These are phyloP conservation scores for Apis dorsata DNA, from an alignment of 1,140 invertebrate species.

Conservation along the genomic window DNA sequence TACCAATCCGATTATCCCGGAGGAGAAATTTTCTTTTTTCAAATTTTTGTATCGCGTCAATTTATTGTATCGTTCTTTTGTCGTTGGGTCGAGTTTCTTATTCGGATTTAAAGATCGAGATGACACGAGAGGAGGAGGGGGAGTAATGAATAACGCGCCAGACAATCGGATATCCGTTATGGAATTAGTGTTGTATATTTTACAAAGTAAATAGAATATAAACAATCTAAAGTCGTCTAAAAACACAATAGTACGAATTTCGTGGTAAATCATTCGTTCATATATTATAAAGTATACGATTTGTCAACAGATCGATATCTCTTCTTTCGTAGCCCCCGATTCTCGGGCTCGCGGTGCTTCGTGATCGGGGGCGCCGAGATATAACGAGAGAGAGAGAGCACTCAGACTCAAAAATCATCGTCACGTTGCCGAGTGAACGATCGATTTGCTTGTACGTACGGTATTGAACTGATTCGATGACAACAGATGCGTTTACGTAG, in stretches of 20 bases:
- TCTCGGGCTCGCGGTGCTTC: background rate
- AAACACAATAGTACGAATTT: slow-evolving; percentile 77
- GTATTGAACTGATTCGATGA: slow-evolving; percentile 59
- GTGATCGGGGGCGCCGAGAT: slow-evolving; percentile 47
- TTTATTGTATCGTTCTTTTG: too few species aligned
- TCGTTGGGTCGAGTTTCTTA: too few species aligned
- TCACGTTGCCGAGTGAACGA: slow-evolving; percentile 55
- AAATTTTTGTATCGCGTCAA: background rate
- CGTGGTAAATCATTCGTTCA: slow-evolving; percentile 70
- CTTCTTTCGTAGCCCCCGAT: slow-evolving; percentile 50
- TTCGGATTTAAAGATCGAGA: background rate
- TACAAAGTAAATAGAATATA: slow-evolving; percentile 80
- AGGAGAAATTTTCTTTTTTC: background rate
- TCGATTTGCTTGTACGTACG: slow-evolving; percentile 18
- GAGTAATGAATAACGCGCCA: background rate
- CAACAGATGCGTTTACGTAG: slow-evolving; percentile 42
- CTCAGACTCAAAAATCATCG: slow-evolving; percentile 54
- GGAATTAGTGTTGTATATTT: slow-evolving; percentile 79
- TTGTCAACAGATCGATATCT: slow-evolving; percentile 77
- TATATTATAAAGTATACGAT: slow-evolving; percentile 77
- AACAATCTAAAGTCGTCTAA: slow-evolving; percentile 78
- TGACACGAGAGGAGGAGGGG: too few species aligned
- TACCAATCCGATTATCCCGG: background rate
- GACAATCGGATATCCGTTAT: slow-evolving; percentile 62
- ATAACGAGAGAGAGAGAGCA: slow-evolving; percentile 44